phyloP scores from a whole-genome alignment of 2,888 invertebrate species.

The Saturnia pavonia region DNA sequence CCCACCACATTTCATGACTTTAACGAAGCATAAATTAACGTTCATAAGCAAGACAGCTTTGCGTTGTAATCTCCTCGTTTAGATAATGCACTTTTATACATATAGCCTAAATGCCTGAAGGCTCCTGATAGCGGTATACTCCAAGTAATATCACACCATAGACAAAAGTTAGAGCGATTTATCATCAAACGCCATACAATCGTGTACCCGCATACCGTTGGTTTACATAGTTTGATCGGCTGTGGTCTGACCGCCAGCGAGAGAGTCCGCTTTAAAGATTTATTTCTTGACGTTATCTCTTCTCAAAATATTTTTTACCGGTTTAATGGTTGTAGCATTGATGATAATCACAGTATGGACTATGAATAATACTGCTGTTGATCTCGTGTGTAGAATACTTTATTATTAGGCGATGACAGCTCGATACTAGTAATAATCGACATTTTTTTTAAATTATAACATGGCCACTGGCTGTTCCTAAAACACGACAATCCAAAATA shows the following conservation, averaged over 20 bases:
- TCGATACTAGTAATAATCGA: no score
- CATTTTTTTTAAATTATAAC: no score
- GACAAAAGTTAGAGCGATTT: constrained; percentile 48
- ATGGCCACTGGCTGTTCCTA: no score
- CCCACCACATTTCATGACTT: no score
- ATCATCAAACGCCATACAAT: constrained; percentile 50
- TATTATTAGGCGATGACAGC: no score
- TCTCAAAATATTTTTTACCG: not conserved
- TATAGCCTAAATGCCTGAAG: not conserved
- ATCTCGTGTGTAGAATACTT: not conserved
- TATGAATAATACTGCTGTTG: not conserved
- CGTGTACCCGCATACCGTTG: constrained; percentile 36
- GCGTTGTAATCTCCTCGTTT: no score
- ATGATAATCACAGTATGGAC: not conserved
- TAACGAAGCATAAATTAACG: no score
- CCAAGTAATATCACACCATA: constrained; percentile 32
- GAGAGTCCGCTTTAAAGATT: not conserved
- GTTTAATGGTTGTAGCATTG: not conserved
- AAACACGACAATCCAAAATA: no score
- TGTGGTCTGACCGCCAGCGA: constrained; percentile 23
- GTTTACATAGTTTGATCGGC: constrained; percentile 35
- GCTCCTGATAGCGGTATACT: not conserved
- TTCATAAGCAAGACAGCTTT: no score
- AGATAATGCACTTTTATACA: not conserved
- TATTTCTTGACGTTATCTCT: not conserved